Evolutionary conservation across 2,888 invertebrate species (phyloP), one percentile per base, ranked within the genome.

Genomic region (Stenoptilia bipunctidactyla): DNA sequence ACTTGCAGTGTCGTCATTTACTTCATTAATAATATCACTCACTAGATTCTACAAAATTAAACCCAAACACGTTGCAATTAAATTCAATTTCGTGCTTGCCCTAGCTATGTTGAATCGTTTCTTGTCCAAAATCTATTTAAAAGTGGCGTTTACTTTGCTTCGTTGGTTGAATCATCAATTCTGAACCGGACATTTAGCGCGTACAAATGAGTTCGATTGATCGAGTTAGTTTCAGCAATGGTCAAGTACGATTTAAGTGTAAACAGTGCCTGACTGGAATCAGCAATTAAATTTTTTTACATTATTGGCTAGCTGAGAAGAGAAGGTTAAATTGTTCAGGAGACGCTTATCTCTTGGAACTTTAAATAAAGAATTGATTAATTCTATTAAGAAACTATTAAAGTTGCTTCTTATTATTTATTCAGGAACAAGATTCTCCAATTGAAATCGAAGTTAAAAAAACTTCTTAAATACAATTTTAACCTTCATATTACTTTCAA

Each of bases 1-100:
- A 40, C 40, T 15, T 10, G 9, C n/a, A 27, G n/a, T 36, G 15
- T 10, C 13, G 40, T 36, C 40, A 40, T 34, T 13, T 10, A 30
- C 12, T 30, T 13, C 34, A 14, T 34, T 34, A 34, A 34, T 34
- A 12, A 34, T 34, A 13, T 14, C 34, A 9, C n/a, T 10, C n/a
- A n/a, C 4, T 30, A 30, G 30, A 3, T 20, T 20, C 20, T 20
- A 8, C 20, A 20, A 20, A 20, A 5, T 5, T 20, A 8, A 20
- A 8, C 20, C 8, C 8, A 20, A 20, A 20, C 3, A 5, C 20
- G 3, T 8, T 3, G 20, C 8, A 20, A 20, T 20, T 5, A 20
- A 20, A 20, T 20, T 5, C 8, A 20, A 20, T 20, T 20, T 20
- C 8, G 4, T 20, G 3, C 8, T 3, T 20, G 8, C 20, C 8